Evolutionary conservation across 2,113 vertebrate genomes (phyloP).

Genomic region (Ceratotherium simum): DNA sequence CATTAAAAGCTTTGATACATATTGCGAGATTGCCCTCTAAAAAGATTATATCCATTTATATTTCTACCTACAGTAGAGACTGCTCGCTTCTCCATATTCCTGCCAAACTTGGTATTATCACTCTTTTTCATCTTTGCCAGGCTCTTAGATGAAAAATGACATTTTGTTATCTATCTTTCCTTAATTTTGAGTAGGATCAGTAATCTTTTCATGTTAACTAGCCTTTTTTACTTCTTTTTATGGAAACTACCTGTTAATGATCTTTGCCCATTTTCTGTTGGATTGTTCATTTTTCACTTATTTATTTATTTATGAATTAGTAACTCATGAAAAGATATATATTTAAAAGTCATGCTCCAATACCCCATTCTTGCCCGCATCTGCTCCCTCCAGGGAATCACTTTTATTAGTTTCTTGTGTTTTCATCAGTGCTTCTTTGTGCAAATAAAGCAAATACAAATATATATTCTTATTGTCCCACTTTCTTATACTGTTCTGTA

Average conservation of each 20-base stretch:
- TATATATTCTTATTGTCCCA: neutral
- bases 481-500: conserved; percentile 26
- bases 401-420: neutral
- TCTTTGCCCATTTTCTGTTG: conserved; percentile 29
- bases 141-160: conserved; percentile 34
- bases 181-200: conserved; percentile 45
- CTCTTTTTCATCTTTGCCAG: neutral
- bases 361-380: neutral
- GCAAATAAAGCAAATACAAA: conserved; percentile 26
- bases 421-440: neutral
- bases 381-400: neutral
- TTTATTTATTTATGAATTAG: conserved; percentile 23
- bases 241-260: conserved; percentile 22
- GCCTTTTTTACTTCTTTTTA: conserved; percentile 49
- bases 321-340: neutral
- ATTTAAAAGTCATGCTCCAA: neutral
- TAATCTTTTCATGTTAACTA: conserved; percentile 57
- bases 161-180: conserved; percentile 12
- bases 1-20: neutral
- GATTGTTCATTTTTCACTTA: conserved; percentile 26
- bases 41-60: conserved; percentile 18
- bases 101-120: neutral
- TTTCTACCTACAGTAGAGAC: neutral
- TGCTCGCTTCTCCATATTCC: neutral
- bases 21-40: neutral